Conservation (phyloP, 2,113 vertebrate genomes). For the Pterocles orientalis region DNA sequence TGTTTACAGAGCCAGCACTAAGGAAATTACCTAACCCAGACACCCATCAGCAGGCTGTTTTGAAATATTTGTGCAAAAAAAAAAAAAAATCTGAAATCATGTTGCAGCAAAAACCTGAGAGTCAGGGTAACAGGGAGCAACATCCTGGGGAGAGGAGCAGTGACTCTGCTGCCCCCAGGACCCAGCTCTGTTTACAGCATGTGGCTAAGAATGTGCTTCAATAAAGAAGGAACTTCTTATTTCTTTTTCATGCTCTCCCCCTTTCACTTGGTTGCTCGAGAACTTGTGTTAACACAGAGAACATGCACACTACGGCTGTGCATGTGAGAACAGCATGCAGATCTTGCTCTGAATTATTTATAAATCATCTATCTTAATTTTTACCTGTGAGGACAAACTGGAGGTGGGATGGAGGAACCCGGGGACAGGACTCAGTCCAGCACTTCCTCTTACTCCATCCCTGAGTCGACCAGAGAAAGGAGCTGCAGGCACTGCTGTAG, state of each 20-base stretch:
- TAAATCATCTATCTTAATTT: neutral
- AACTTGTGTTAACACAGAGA: fast-evolving
- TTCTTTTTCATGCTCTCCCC: neutral
- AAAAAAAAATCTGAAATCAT: neutral
- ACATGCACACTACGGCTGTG: neutral
- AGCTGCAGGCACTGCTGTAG: neutral
- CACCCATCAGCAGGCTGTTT: neutral
- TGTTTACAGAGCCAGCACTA: neutral
- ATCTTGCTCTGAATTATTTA: neutral
- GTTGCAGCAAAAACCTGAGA: neutral
- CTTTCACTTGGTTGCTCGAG: neutral
- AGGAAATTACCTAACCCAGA: neutral
- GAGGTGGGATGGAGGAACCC: neutral
- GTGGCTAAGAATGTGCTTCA: neutral
- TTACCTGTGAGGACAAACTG: neutral
- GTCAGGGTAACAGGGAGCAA: neutral
- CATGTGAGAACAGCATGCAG: neutral
- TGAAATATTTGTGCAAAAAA: neutral
- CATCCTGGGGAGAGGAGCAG: no score
- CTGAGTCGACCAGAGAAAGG: neutral
- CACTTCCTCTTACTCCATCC: neutral
- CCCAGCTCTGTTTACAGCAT: neutral
- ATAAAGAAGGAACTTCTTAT: neutral
- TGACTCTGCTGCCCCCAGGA: neutral
- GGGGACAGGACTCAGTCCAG: neutral